Evolutionary conservation across 1,140 invertebrate species (phyloP).

Genomic region (Euura lappo): DNA sequence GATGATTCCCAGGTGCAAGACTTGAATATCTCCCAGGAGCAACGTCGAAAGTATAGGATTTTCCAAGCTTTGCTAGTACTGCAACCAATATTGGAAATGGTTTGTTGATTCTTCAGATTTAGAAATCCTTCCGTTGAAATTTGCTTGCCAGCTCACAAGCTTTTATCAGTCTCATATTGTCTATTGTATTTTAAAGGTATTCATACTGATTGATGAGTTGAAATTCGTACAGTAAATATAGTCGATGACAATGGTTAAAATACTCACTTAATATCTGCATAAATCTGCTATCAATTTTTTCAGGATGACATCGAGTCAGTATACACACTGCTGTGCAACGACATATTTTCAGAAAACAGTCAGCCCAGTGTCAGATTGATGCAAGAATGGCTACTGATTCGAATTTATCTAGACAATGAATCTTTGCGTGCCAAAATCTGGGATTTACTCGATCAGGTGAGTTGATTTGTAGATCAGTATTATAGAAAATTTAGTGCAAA

Average conservation of each 20-base stretch:
- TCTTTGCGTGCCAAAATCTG: conserved; percentile 37
- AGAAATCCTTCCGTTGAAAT: too few relatives aligned
- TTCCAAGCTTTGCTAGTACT: conserved; percentile 62
- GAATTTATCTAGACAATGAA: conserved; percentile 43
- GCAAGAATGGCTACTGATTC: conserved; percentile 68
- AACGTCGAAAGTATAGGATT: conserved; percentile 56
- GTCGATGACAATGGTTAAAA: too few relatives aligned
- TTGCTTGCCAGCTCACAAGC: too few relatives aligned
- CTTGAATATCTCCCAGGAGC: too few relatives aligned
- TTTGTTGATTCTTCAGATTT: conserved; percentile 32
- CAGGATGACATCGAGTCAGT: conserved; percentile 45
- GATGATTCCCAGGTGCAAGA: conserved; percentile 60
- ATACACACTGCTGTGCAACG: conserved; percentile 49
- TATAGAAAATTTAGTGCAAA: too few relatives aligned
- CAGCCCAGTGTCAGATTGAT: conserved; percentile 71
- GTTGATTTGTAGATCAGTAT: conserved; percentile 29
- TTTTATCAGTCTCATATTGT: not conserved
- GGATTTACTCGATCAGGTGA: conserved; percentile 44
- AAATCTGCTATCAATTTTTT: conserved; percentile 33
- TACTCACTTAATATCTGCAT: too few relatives aligned
- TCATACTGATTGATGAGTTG: too few relatives aligned
- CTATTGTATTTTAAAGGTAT: too few relatives aligned
- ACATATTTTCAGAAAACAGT: conserved; percentile 63
- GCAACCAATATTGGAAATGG: conserved; percentile 46
- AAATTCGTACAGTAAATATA: too few relatives aligned